phyloP scores from a whole-genome alignment of 2,888 invertebrate species.

The Cremastobaeus sp. region DNA sequence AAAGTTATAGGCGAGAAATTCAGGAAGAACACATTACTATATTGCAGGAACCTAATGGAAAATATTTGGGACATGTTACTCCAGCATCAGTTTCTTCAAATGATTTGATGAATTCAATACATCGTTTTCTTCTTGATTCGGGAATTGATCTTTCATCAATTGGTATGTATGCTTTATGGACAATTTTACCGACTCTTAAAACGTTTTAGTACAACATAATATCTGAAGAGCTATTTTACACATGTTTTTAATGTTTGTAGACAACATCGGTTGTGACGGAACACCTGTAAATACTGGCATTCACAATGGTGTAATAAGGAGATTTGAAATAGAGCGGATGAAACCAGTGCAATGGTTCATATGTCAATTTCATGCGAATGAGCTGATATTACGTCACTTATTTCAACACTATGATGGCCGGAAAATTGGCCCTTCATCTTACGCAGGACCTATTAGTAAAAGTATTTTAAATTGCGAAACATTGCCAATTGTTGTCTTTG shows the following conservation, averaged over 20 bases:
- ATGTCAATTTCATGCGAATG: too few relatives aligned
- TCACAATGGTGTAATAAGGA: too few relatives aligned
- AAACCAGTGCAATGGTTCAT: too few relatives aligned
- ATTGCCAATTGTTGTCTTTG: conserved; percentile 6
- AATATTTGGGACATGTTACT: conserved; percentile 3
- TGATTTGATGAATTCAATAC: background rate
- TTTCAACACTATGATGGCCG: background rate
- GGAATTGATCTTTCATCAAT: background rate
- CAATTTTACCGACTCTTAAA: background rate
- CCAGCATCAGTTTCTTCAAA: background rate
- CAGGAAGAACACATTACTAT: background rate
- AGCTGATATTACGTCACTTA: too few relatives aligned
- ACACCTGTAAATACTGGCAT: background rate
- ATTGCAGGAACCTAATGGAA: conserved; percentile 5
- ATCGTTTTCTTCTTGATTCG: background rate
- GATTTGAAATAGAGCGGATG: too few relatives aligned
- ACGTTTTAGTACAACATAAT: background rate
- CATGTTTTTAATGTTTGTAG: background rate
- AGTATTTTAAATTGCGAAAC: conserved; percentile 30
- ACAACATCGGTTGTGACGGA: background rate
- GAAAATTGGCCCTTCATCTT: background rate
- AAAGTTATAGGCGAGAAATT: background rate
- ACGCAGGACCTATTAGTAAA: conserved; percentile 64
- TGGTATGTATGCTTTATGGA: too few relatives aligned
- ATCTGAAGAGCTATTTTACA: background rate